These are phyloP conservation scores for Corythoichthys intestinalis DNA, from an alignment of 2,113 vertebrate species.

Conservation along the genomic window DNA sequence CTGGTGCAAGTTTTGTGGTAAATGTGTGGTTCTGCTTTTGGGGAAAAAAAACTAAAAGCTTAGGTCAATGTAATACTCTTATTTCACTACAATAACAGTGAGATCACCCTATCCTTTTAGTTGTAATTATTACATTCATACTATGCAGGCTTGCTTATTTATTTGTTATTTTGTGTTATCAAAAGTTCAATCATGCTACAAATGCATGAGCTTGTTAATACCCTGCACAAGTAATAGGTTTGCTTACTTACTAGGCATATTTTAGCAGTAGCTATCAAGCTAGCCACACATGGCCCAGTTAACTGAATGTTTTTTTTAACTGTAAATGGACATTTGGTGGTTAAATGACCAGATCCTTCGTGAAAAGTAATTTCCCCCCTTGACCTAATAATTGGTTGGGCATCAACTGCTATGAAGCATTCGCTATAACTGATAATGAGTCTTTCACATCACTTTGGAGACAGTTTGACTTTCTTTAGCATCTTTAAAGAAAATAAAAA, in stretches of 20 bases:
- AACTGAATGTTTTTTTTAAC: too few relatives aligned
- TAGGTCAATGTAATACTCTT: background rate
- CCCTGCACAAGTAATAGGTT: background rate
- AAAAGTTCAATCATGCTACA: background rate
- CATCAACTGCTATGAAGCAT: too few relatives aligned
- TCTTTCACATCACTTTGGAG: too few relatives aligned
- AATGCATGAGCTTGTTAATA: background rate
- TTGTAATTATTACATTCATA: background rate
- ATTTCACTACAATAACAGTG: background rate
- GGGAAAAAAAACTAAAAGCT: background rate
- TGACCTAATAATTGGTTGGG: too few relatives aligned
- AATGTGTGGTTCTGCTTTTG: slow-evolving; percentile 9
- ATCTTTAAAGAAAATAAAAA: too few relatives aligned
- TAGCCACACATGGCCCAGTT: too few relatives aligned
- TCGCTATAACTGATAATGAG: too few relatives aligned
- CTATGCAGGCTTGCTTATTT: background rate
- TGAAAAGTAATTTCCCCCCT: too few relatives aligned
- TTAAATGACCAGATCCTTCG: too few relatives aligned
- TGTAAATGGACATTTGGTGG: too few relatives aligned
- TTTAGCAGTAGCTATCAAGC: background rate
- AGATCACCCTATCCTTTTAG: background rate
- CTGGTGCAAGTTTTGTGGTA: slow-evolving; percentile 32
- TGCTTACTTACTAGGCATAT: background rate
- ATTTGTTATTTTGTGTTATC: background rate
- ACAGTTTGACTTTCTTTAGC: too few relatives aligned